A percentile compares a stretch with the other conserved stretches of the same genome.
These are phyloP conservation scores for Vulpes lagopus DNA, from an alignment of 2,113 vertebrate species.

Conservation along the genomic window DNA sequence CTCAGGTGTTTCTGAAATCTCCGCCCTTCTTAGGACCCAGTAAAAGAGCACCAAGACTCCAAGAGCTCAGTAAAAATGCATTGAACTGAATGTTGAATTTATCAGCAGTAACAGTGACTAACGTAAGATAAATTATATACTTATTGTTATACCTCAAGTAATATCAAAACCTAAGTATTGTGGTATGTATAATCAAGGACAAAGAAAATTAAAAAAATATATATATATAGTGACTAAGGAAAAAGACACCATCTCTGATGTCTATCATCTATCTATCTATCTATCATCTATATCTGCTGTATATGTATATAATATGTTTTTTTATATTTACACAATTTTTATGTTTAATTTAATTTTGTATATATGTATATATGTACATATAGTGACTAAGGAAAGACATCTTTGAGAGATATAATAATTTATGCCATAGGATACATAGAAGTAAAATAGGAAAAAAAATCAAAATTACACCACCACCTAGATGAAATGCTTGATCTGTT, in stretches of 20 bases:
- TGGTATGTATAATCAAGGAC: background rate
- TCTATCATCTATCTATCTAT: too few relatives aligned
- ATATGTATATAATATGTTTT: too few relatives aligned
- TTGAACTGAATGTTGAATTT: background rate
- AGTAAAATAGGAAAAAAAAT: background rate
- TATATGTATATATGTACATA: background rate
- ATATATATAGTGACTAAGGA: background rate
- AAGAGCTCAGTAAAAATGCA: background rate
- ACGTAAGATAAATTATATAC: background rate
- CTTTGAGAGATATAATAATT: background rate
- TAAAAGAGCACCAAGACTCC: background rate
- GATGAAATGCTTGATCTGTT: background rate
- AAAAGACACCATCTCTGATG: background rate
- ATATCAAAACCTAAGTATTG: background rate
- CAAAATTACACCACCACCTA: background rate
- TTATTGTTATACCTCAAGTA: background rate
- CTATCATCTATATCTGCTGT: too few relatives aligned
- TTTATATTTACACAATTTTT: background rate
- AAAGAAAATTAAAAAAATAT: slow-evolving; percentile 2
- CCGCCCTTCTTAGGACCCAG: background rate
- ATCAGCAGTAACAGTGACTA: background rate
- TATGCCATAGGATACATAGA: background rate
- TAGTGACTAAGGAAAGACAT: background rate
- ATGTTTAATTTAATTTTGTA: background rate
- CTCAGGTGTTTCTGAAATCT: background rate